Evolutionary conservation across 2,888 invertebrate genomes (phyloP), one percentile per base, ranked within the genome.

Genomic region (Aphelenchoides bicaudatus): DNA sequence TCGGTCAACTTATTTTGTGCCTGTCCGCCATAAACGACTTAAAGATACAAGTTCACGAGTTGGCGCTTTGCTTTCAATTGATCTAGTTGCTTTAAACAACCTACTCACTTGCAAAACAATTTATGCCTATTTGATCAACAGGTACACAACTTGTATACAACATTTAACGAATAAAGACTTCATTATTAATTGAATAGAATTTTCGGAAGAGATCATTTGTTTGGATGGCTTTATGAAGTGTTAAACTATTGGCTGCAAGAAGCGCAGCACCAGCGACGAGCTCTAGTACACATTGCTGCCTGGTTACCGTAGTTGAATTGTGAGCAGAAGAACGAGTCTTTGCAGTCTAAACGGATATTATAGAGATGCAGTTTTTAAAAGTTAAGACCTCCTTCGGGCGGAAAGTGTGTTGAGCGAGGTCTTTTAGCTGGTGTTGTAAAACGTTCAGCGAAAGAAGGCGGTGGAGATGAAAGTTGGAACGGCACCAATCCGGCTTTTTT

Each of bases 281-380:
- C 21, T 19, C 43, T 10, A 10, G 23, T 19, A 6, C 21, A 19
- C 16, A 21, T 25, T 19, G 21, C 16, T 13, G 34, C 34, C 21
- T 25, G 21, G 23, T n/a, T n/a, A 8, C 39, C 46, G n/a, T 30
- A 59, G 10, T 59, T 34, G 19, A 58, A 25, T 59, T 34, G 38
- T 21, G 58, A 23, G 46, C 58, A 58, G 54, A 58, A 58, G 29
- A 61, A 58, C 16, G 58, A 59, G 39, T 58, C 58, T 16, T 30
- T 39, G 21, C 58, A 58, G 13, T 59, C 58, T 5, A 19, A 4
- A 34, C 4, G 27, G 6, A 49, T 58, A 13, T 56, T 57, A 49
- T 29, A 28, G 28, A 21, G 25, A 4, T 16, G 5, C 13, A 13
- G 31, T 49, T 21, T 25, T 21, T 28, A 10, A 56, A 16, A 21